phyloP scores from a whole-genome alignment of 2,888 invertebrate genomes.

The Poecilus cupreus region DNA sequence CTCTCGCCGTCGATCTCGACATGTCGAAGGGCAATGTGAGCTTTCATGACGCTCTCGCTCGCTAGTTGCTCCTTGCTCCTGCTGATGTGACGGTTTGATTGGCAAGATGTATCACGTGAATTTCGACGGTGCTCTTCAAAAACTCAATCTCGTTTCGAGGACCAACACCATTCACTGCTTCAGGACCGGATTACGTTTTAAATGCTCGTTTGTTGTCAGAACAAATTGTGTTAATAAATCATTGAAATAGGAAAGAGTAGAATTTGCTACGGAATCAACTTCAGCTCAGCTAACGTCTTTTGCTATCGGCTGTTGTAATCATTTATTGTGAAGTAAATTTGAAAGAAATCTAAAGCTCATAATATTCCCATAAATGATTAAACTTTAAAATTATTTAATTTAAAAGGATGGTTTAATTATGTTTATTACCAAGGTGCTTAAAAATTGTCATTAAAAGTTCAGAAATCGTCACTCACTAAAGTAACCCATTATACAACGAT shows the following conservation, averaged over 20 bases:
- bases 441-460: too few relatives aligned
- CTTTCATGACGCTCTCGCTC: background rate
- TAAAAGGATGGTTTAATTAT: too few relatives aligned
- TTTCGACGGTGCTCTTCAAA: constrained; percentile 40
- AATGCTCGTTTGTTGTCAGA: background rate
- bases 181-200: background rate
- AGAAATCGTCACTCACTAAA: too few relatives aligned
- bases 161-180: background rate
- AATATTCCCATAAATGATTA: too few relatives aligned
- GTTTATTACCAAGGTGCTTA: too few relatives aligned
- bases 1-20: background rate
- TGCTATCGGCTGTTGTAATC: too few relatives aligned
- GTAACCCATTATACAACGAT: too few relatives aligned
- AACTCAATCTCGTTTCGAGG: constrained; percentile 47
- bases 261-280: too few relatives aligned
- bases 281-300: too few relatives aligned
- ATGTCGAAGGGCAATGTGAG: background rate
- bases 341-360: too few relatives aligned
- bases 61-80: background rate
- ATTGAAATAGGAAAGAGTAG: background rate
- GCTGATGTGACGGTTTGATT: constrained; percentile 54
- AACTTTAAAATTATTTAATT: too few relatives aligned
- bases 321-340: too few relatives aligned
- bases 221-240: background rate
- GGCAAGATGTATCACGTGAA: constrained; percentile 48